Conservation (phyloP, 2,888 invertebrate genomes). For the Melieria picta region DNA sequence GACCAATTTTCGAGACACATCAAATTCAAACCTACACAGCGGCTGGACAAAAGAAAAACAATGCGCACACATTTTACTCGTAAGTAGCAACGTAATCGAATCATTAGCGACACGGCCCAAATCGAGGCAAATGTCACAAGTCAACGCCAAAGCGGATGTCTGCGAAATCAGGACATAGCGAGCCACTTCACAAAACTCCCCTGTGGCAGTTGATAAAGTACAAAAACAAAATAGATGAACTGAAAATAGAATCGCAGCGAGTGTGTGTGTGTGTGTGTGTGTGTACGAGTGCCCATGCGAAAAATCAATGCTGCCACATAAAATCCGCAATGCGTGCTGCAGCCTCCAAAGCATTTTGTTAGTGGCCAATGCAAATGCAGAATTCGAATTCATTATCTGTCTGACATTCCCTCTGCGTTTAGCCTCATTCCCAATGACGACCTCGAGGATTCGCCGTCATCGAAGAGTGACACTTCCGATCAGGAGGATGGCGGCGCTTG, state of each 20-base stretch:
- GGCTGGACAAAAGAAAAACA: slow-evolving; percentile 70
- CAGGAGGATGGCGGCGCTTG: slow-evolving; percentile 68
- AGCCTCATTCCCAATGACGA: slow-evolving; percentile 89
- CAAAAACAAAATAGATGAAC: no score
- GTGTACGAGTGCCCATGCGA: slow-evolving; percentile 17
- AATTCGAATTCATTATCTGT: background rate
- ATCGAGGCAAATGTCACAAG: slow-evolving; percentile 1
- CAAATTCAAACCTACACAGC: slow-evolving; percentile 73
- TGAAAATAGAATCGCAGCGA: no score
- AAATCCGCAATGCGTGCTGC: background rate
- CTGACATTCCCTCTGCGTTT: slow-evolving; percentile 46
- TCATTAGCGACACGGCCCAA: background rate
- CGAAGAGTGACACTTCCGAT: slow-evolving; percentile 78
- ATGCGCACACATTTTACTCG: slow-evolving; percentile 87
- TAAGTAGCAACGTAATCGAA: slow-evolving; percentile 69
- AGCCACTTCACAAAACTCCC: slow-evolving; percentile 17
- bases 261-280: slow-evolving; percentile 6
- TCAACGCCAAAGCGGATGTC: slow-evolving; percentile 13
- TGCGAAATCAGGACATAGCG: slow-evolving; percentile 11
- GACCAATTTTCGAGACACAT: slow-evolving; percentile 72
- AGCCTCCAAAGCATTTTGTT: background rate
- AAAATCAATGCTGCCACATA: slow-evolving; percentile 38
- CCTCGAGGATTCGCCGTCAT: slow-evolving; percentile 79
- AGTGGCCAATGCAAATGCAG: background rate
- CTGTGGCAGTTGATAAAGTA: background rate